Evolutionary conservation across 2,113 vertebrate genomes (phyloP).

Genomic region (Dipodomys stephensi): DNA sequence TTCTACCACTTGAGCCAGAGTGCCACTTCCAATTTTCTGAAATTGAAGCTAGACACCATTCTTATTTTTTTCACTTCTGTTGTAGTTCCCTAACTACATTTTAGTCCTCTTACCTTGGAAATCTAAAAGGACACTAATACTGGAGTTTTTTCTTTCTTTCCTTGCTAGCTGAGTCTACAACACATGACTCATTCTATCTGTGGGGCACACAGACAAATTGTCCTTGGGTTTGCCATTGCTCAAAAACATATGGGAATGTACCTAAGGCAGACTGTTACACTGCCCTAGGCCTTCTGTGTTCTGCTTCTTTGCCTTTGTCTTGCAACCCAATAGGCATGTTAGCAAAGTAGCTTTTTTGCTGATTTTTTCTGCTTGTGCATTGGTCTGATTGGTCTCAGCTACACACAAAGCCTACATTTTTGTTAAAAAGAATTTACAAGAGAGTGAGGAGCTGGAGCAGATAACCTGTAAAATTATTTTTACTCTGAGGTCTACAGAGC

Average conservation of each 20-base stretch:
- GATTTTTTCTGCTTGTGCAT: conserved; percentile 27
- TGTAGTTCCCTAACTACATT: neutral
- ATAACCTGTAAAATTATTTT: conserved; percentile 24
- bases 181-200: neutral
- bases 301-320: conserved; percentile 36
- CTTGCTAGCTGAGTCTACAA: conserved; percentile 10
- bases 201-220: neutral
- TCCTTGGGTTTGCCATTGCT: conserved; percentile 34
- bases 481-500: neutral
- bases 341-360: conserved; percentile 36
- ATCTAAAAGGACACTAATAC: conserved; percentile 25
- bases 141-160: conserved; percentile 12
- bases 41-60: conserved; percentile 31
- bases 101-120: conserved; percentile 32
- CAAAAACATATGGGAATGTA: conserved; percentile 24
- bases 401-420: neutral
- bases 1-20: too few species aligned
- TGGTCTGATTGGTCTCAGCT: conserved; percentile 5
- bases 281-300: conserved; percentile 33
- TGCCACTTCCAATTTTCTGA: neutral
- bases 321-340: neutral
- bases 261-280: conserved; percentile 24
- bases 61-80: neutral
- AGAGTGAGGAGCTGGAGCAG: neutral
- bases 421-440: conserved; percentile 43